Percentiles rank a stretch among this genome's conserved stretches.
phyloP scores from a whole-genome alignment of 2,888 invertebrate genomes.

The Cryptus armator region DNA sequence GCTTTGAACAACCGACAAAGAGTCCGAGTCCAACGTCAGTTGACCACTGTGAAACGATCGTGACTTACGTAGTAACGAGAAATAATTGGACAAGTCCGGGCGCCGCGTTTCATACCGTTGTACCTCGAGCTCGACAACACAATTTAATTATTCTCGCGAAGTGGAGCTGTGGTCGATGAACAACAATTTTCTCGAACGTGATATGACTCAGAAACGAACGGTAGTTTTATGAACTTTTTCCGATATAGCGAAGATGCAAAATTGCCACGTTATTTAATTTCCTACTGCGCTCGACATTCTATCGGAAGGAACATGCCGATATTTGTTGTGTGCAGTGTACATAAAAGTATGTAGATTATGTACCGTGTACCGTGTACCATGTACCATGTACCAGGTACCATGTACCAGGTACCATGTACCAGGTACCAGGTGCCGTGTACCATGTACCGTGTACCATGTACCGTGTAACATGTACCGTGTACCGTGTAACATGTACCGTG shows the following conservation, averaged over 20 bases:
- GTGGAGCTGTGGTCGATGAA: neutral
- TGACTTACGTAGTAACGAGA: slow-evolving; percentile 24
- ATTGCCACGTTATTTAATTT: no score
- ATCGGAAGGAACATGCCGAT: no score
- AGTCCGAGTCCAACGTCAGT: slow-evolving; percentile 22
- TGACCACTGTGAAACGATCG: slow-evolving; percentile 13
- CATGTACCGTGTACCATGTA: no score
- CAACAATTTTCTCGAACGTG: neutral
- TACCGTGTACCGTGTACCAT: no score
- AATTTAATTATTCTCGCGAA: neutral
- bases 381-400: no score
- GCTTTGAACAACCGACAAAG: slow-evolving; percentile 8
- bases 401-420: no score
- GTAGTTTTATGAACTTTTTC: neutral
- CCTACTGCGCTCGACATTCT: no score
- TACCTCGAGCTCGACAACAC: neutral
- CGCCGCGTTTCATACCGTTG: slow-evolving; percentile 1
- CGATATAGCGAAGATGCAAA: neutral
- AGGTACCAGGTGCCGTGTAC: no score
- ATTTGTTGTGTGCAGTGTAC: no score
- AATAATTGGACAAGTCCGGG: neutral
- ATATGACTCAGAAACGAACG: neutral
- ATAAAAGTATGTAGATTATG: no score
- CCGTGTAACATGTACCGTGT: no score
- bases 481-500: no score